A percentile compares a stretch with the other conserved stretches of the same genome.
phyloP scores from a whole-genome alignment of 2,888 invertebrate genomes.

The Allolobophora icterica region DNA sequence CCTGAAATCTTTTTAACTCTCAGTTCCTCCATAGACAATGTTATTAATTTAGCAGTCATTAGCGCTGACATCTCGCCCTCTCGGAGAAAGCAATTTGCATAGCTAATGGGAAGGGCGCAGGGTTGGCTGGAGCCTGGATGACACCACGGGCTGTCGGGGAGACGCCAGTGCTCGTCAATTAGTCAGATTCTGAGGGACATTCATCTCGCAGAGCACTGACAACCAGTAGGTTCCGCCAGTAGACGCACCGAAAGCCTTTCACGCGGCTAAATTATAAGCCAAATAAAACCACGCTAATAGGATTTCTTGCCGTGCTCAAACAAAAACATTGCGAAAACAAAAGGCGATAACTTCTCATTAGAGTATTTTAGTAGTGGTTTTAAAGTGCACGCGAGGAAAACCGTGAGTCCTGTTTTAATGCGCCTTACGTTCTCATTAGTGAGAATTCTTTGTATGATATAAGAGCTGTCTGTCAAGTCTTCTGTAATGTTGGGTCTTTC shows the following conservation, averaged over 20 bases:
- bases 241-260: background rate
- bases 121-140: background rate
- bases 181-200: background rate
- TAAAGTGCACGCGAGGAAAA: no score
- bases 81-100: constrained; percentile 2
- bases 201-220: background rate
- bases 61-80: background rate
- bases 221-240: background rate
- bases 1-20: background rate
- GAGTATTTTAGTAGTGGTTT: no score
- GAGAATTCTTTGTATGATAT: no score
- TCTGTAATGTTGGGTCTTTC: no score
- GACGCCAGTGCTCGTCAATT: background rate
- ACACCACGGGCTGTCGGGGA: background rate
- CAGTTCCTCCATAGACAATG: background rate
- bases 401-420: no score
- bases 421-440: no score
- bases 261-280: background rate
- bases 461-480: no score
- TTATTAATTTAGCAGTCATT: background rate
- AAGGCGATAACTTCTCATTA: no score
- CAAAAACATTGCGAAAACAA: no score
- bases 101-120: background rate
- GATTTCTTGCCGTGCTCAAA: background rate
- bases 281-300: background rate